Percentiles rank a stretch among this genome's conserved stretches.
Evolutionary conservation across 2,888 invertebrate genomes (phyloP).

Genomic region (Drosophila histrio): DNA sequence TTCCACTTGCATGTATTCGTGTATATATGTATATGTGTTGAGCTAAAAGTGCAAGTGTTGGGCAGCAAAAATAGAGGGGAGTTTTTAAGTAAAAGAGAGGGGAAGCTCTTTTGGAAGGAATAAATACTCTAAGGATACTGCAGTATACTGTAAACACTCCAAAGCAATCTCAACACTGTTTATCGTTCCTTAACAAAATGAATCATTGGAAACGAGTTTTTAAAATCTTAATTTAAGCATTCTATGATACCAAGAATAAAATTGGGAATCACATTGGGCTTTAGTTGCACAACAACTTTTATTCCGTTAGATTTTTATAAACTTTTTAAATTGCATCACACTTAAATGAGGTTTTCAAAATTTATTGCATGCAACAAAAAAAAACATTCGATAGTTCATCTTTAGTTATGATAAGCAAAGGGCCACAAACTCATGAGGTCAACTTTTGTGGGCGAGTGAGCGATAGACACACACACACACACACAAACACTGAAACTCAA

Average conservation of each 20-base stretch:
- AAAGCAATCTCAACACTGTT: neutral
- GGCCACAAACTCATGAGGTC: slow-evolving; percentile 48
- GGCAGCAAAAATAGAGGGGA: neutral
- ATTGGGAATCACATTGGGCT: neutral
- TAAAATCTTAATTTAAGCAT: neutral
- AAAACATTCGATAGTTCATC: neutral
- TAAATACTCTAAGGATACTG: neutral
- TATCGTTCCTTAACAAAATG: neutral
- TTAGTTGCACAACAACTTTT: neutral
- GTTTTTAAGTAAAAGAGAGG: neutral
- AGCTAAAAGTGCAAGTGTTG: slow-evolving; percentile 36
- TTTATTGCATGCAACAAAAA: neutral
- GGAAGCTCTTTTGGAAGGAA: too few species aligned
- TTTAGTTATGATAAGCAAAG: slow-evolving; percentile 52
- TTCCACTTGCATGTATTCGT: neutral
- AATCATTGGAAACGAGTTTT: slow-evolving; percentile 12
- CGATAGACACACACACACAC: slow-evolving; percentile 23
- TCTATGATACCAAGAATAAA: neutral
- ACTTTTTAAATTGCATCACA: slow-evolving; percentile 3
- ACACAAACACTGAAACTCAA: slow-evolving; percentile 22
- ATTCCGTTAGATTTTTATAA: neutral
- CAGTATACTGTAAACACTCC: neutral
- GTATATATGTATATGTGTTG: neutral
- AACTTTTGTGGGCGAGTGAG: slow-evolving; percentile 68
- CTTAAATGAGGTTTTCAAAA: neutral